Evolutionary conservation across 1,140 invertebrate genomes (phyloP).

Genomic region (Proctacanthus coquilletti): DNA sequence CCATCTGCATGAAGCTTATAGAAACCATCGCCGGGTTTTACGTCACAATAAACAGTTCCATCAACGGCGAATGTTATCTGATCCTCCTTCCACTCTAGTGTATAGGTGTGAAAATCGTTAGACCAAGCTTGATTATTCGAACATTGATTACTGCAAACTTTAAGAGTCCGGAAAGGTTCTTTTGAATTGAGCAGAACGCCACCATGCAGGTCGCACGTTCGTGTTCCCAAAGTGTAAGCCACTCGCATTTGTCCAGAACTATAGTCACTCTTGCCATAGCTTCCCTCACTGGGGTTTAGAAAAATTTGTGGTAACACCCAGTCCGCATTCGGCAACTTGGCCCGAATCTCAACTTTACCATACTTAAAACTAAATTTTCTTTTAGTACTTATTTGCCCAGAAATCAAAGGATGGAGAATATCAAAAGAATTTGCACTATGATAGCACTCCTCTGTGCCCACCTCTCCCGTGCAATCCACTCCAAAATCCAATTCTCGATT

Average conservation of each 20-base stretch:
- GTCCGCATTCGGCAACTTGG: conserved; percentile 53
- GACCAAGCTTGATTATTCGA: conserved; percentile 34
- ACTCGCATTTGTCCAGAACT: conserved; percentile 33
- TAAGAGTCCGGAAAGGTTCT: conserved; percentile 13
- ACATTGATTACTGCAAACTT: conserved; percentile 12
- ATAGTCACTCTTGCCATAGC: conserved; percentile 30
- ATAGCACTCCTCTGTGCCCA: conserved; percentile 28
- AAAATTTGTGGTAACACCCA: conserved; percentile 54
- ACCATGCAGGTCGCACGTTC: conserved; percentile 20
- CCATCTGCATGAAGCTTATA: conserved; percentile 25
- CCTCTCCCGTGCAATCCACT: conserved; percentile 31
- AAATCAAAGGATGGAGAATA: conserved; percentile 42
- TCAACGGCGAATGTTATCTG: conserved; percentile 38
- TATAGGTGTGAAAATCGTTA: conserved; percentile 46
- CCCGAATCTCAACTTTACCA: conserved; percentile 50
- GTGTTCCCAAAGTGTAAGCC: conserved; percentile 27
- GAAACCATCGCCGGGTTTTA: conserved; percentile 24
- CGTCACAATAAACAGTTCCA: conserved; percentile 33
- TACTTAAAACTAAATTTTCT: conserved; percentile 44
- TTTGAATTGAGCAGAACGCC: conserved; percentile 21
- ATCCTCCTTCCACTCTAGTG: conserved; percentile 43
- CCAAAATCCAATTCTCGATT: conserved; percentile 29
- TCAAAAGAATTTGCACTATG: conserved; percentile 22
- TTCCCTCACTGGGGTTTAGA: conserved; percentile 31
- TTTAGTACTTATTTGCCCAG: conserved; percentile 44